Evolutionary conservation across 2,113 vertebrate genomes (phyloP).

Genomic region (Hippocampus zosterae): DNA sequence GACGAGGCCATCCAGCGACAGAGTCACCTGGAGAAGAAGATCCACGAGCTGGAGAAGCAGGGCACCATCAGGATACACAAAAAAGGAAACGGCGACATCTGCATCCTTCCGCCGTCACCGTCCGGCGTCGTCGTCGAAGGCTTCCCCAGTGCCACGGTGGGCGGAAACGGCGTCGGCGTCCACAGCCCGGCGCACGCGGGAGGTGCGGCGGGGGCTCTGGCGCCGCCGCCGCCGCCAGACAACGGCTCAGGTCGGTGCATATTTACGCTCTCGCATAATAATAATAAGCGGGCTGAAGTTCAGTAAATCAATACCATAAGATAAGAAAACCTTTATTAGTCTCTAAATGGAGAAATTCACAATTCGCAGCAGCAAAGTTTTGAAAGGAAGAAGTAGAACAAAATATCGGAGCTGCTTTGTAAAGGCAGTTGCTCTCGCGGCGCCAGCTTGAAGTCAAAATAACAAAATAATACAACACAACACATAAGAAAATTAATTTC

Average conservation of each 20-base stretch:
- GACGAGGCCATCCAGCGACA: slow-evolving; percentile 86
- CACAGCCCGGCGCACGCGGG: slow-evolving; percentile 33
- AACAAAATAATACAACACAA: too few relatives aligned
- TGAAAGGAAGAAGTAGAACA: too few relatives aligned
- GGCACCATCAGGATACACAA: slow-evolving; percentile 76
- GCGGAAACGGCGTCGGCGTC: slow-evolving; percentile 18
- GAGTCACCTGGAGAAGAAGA: slow-evolving; percentile 77
- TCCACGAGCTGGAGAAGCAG: slow-evolving; percentile 74
- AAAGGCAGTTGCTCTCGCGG: too few relatives aligned
- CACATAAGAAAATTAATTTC: too few relatives aligned
- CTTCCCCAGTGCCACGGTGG: slow-evolving; percentile 23
- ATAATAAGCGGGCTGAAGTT: neutral
- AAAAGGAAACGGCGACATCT: slow-evolving; percentile 72
- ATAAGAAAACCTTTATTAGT: neutral
- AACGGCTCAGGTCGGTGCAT: slow-evolving; percentile 56
- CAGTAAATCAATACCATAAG: neutral
- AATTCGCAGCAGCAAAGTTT: too few relatives aligned
- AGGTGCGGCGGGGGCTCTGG: slow-evolving; percentile 1
- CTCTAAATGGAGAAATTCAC: too few relatives aligned
- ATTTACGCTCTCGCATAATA: neutral
- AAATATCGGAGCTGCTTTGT: too few relatives aligned
- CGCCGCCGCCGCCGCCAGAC: slow-evolving; percentile 61
- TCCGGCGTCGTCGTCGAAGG: slow-evolving; percentile 18
- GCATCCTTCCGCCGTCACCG: slow-evolving; percentile 56
- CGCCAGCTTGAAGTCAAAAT: too few relatives aligned